Evolutionary conservation across 2,888 invertebrate genomes (phyloP).

Genomic region (Gastrophysa polygoni): DNA sequence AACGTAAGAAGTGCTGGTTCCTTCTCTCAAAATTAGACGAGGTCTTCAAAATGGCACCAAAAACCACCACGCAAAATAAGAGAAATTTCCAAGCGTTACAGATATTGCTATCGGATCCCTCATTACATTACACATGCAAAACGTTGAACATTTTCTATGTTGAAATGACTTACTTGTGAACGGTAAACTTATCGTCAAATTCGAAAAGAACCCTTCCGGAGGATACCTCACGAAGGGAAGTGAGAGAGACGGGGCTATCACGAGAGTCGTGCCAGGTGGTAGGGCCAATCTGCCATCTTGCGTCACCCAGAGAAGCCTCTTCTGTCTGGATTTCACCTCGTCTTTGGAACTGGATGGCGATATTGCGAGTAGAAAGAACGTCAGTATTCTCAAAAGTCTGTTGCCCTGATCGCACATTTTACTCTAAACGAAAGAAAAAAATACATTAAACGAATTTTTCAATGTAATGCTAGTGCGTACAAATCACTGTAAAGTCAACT

Average conservation of each 20-base stretch:
- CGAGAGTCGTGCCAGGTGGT: conserved; percentile 81
- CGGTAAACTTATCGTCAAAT: conserved; percentile 82
- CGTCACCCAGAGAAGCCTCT: conserved; percentile 82
- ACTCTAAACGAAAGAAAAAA: not conserved
- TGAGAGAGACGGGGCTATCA: conserved; percentile 80
- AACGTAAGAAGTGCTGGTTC: too few species aligned
- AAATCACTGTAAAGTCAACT: too few species aligned
- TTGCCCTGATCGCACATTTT: conserved; percentile 19
- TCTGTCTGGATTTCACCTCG: conserved; percentile 72
- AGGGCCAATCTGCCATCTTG: conserved; percentile 82
- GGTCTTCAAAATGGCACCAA: too few species aligned
- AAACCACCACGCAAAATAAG: too few species aligned
- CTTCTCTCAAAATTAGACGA: too few species aligned
- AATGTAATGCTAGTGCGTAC: too few species aligned
- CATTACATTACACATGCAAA: too few species aligned
- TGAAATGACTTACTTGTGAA: conserved; percentile 74
- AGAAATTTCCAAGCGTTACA: too few species aligned
- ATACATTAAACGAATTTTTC: too few species aligned
- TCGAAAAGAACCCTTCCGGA: conserved; percentile 83
- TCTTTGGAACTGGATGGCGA: conserved; percentile 39
- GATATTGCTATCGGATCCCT: too few species aligned
- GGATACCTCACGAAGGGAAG: conserved; percentile 85
- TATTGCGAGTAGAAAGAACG: conserved; percentile 23
- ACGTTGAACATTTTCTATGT: too few species aligned
- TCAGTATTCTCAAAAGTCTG: conserved; percentile 19